Conservation (phyloP, 2,797 vertebrate genomes). For the Poecilia gillii region DNA sequence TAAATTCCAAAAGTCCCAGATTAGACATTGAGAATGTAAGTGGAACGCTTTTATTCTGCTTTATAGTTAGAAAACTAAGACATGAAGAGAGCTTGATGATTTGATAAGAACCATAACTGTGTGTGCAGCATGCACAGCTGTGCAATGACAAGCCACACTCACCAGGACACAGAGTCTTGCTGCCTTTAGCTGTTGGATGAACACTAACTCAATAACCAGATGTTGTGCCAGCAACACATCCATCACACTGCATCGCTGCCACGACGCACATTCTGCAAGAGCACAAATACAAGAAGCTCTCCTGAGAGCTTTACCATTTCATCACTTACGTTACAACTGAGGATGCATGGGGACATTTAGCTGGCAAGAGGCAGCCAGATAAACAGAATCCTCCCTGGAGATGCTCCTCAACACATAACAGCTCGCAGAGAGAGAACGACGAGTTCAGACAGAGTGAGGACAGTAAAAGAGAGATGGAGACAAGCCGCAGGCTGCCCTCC, state of each 20-base stretch:
- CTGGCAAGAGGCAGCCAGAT: constrained; percentile 47
- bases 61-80: not conserved
- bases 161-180: constrained; percentile 37
- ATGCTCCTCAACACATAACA: constrained; percentile 56
- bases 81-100: not conserved
- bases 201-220: constrained; percentile 53
- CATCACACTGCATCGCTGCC: constrained; percentile 14
- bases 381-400: constrained; percentile 69
- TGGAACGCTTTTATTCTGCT: not conserved
- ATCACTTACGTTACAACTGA: constrained; percentile 58
- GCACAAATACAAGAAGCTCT: constrained; percentile 23
- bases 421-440: constrained; percentile 38
- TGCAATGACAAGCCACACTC: constrained; percentile 16
- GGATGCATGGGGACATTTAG: constrained; percentile 42
- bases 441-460: constrained; percentile 29
- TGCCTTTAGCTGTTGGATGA: constrained; percentile 50
- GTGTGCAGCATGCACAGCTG: constrained; percentile 20
- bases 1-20: not conserved
- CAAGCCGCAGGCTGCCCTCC: constrained; percentile 42
- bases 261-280: not conserved
- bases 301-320: constrained; percentile 45
- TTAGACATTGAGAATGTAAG: not conserved
- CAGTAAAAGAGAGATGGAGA: constrained; percentile 13
- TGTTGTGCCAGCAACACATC: constrained; percentile 34
- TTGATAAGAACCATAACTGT: constrained; percentile 5